Evolutionary conservation across 2,888 invertebrate species (phyloP).

Genomic region (Lasioglossum marginatum): DNA sequence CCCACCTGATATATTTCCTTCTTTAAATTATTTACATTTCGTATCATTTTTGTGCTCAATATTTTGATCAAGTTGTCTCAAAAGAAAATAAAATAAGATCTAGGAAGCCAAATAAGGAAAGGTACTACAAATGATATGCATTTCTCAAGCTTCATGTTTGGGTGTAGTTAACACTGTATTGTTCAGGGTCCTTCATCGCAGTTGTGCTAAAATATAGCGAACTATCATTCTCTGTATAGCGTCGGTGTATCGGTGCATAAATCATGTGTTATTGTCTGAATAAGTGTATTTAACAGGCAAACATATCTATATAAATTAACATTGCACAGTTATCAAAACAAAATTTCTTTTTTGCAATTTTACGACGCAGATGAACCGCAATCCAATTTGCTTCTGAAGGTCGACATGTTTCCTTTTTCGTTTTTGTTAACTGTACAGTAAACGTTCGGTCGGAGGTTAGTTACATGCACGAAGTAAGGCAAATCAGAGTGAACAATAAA

Average conservation of each 20-base stretch:
- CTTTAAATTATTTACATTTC: conserved; percentile 64
- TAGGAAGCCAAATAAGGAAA: conserved; percentile 58
- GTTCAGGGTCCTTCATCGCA: conserved; percentile 30
- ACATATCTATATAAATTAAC: conserved; percentile 43
- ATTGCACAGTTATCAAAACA: conserved; percentile 58
- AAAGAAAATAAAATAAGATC: conserved; percentile 43
- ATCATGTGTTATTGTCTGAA: conserved; percentile 30
- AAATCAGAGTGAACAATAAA: conserved; percentile 67
- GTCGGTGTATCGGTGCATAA: conserved; percentile 50
- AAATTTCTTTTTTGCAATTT: conserved; percentile 1
- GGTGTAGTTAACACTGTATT: conserved; percentile 36
- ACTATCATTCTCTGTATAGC: conserved; percentile 29
- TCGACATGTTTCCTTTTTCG: background rate
- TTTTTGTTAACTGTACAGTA: conserved; percentile 58
- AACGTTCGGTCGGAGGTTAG: conserved; percentile 45
- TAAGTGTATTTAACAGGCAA: conserved; percentile 48
- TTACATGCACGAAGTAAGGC: conserved; percentile 68
- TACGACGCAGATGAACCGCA: background rate
- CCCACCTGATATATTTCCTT: conserved; percentile 77
- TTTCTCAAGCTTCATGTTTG: conserved; percentile 52
- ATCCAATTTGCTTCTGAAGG: background rate
- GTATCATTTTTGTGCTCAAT: conserved; percentile 30
- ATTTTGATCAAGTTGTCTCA: conserved; percentile 26
- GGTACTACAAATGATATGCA: conserved; percentile 57
- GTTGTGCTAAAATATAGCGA: conserved; percentile 40